Conservation (phyloP, 2,113 vertebrate genomes). For the Collichthys lucidus region DNA sequence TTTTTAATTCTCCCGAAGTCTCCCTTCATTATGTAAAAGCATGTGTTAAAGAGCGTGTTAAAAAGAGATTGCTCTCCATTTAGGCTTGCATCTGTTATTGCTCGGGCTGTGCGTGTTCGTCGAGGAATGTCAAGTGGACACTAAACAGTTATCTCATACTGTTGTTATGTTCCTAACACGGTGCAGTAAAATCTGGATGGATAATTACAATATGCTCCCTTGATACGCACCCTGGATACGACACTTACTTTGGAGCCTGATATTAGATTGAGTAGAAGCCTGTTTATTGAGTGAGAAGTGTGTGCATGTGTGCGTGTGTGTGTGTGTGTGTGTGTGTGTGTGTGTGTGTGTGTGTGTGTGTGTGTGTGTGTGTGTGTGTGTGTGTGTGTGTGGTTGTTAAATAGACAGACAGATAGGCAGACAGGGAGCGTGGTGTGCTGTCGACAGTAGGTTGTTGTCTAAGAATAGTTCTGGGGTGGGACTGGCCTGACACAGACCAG, state of each 20-base stretch:
- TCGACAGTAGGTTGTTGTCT: constrained; percentile 52
- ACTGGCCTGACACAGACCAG: constrained; percentile 47
- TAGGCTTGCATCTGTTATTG: constrained; percentile 64
- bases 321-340: neutral
- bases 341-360: constrained; percentile 34
- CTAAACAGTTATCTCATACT: constrained; percentile 80
- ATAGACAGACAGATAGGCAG: constrained; percentile 54
- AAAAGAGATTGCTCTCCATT: constrained; percentile 60
- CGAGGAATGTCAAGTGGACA: constrained; percentile 76
- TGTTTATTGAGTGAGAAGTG: constrained; percentile 74
- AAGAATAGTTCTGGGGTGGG: constrained; percentile 68
- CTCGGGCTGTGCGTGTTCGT: constrained; percentile 62
- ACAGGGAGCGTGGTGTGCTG: constrained; percentile 28
- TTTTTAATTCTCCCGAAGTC: constrained; percentile 51
- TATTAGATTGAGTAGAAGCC: constrained; percentile 53
- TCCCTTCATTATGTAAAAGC: constrained; percentile 57
- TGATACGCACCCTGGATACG: constrained; percentile 52
- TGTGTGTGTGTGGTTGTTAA: constrained; percentile 36
- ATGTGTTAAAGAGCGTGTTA: constrained; percentile 54
- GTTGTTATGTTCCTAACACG: constrained; percentile 73
- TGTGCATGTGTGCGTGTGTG: constrained; percentile 20
- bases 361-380: constrained; percentile 12
- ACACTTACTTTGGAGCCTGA: constrained; percentile 57
- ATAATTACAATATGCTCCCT: constrained; percentile 64
- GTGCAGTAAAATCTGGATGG: constrained; percentile 60